Evolutionary conservation across 2,113 vertebrate species (phyloP).

Genomic region (Deroptyus accipitrinus): DNA sequence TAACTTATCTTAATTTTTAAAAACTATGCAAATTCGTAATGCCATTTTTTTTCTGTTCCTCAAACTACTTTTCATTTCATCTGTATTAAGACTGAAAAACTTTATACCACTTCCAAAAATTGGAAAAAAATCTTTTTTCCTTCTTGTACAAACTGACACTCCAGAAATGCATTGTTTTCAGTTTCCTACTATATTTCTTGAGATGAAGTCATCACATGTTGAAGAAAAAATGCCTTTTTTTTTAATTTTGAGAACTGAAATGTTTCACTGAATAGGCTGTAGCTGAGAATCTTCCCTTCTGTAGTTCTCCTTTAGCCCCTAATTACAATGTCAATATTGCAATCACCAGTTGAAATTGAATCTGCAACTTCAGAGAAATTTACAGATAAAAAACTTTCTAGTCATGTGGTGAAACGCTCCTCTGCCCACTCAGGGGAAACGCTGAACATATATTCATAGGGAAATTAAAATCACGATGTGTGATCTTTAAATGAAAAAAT

Average conservation of each 20-base stretch:
- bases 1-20: neutral
- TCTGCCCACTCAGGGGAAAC: constrained; percentile 3
- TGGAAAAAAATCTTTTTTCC: neutral
- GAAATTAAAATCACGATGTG: constrained; percentile 11
- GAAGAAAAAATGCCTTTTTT: neutral
- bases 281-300: neutral
- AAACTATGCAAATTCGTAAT: neutral
- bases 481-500: constrained; percentile 66
- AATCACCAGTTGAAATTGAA: constrained; percentile 22
- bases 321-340: constrained; percentile 17
- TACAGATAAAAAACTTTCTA: constrained; percentile 23
- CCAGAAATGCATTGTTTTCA: neutral
- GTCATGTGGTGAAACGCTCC: neutral
- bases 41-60: neutral
- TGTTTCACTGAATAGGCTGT: neutral
- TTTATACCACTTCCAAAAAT: neutral
- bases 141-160: neutral
- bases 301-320: neutral
- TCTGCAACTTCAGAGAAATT: constrained; percentile 25
- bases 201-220: neutral
- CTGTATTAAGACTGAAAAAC: neutral
- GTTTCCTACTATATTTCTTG: neutral
- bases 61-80: neutral
- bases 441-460: neutral
- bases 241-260: neutral